Conservation (phyloP, 2,113 vertebrate genomes). For the Quiscalus mexicanus region DNA sequence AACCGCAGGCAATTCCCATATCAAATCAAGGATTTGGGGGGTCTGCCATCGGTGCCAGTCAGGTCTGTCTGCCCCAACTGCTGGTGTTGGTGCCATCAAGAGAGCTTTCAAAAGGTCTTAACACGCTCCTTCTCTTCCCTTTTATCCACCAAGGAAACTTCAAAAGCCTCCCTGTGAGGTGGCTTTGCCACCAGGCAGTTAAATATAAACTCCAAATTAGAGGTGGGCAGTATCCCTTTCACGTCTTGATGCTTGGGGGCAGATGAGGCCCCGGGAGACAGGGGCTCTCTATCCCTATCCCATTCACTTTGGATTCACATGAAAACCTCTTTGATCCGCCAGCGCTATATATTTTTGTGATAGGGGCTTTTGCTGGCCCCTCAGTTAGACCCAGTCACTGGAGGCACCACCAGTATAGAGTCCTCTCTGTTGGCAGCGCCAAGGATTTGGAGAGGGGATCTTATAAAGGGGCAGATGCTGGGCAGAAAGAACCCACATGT, state of each 20-base stretch:
- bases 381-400: neutral
- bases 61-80: accelerated
- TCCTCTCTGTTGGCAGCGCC: neutral
- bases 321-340: neutral
- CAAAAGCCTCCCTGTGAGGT: neutral
- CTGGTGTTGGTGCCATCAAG: neutral
- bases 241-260: neutral
- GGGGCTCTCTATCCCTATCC: neutral
- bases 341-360: neutral
- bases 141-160: neutral
- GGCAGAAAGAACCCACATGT: neutral
- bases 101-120: neutral
- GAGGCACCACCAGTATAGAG: neutral
- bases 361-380: neutral
- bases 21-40: neutral
- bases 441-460: neutral
- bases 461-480: neutral
- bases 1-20: accelerated
- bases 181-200: neutral
- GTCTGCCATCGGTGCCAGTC: accelerated
- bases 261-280: neutral
- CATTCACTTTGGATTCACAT: neutral
- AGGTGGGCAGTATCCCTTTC: neutral
- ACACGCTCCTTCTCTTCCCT: neutral
- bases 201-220: neutral